These are phyloP conservation scores for Apodemia zela DNA, from an alignment of 2,888 invertebrate species.

Conservation along the genomic window DNA sequence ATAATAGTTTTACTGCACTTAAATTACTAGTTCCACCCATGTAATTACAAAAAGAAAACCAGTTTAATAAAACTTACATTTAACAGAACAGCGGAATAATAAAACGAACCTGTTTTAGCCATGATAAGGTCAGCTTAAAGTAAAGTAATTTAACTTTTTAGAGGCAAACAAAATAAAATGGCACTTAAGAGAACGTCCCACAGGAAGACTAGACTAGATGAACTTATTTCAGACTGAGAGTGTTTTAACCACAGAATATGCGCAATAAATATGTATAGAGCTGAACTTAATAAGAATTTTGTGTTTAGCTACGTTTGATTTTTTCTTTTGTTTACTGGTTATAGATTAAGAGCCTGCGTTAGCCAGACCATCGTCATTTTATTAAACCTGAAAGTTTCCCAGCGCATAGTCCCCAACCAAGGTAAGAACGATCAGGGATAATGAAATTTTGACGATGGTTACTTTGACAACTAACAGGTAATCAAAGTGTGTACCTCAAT, in stretches of 20 bases:
- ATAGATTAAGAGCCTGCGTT: too few relatives aligned
- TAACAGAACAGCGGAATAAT: neutral
- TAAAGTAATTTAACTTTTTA: constrained; percentile 9
- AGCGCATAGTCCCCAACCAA: too few relatives aligned
- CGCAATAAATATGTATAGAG: neutral
- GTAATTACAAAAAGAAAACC: neutral
- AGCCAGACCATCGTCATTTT: too few relatives aligned
- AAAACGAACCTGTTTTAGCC: neutral
- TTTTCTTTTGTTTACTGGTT: too few relatives aligned
- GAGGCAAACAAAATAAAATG: neutral
- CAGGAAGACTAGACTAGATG: constrained; percentile 7
- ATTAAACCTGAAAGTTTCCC: too few relatives aligned
- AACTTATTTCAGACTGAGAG: neutral
- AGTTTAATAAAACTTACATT: neutral
- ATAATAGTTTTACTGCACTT: too few relatives aligned
- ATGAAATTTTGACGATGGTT: too few relatives aligned
- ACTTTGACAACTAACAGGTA: too few relatives aligned
- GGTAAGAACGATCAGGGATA: too few relatives aligned
- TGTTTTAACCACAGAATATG: neutral
- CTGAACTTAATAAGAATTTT: neutral
- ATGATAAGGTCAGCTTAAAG: neutral
- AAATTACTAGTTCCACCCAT: too few relatives aligned
- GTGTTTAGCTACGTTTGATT: too few relatives aligned
- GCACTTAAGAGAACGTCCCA: neutral
- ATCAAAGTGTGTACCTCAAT: too few relatives aligned